These are phyloP conservation scores for Pollenia angustigena DNA, from an alignment of 2,888 invertebrate genomes.

Conservation along the genomic window DNA sequence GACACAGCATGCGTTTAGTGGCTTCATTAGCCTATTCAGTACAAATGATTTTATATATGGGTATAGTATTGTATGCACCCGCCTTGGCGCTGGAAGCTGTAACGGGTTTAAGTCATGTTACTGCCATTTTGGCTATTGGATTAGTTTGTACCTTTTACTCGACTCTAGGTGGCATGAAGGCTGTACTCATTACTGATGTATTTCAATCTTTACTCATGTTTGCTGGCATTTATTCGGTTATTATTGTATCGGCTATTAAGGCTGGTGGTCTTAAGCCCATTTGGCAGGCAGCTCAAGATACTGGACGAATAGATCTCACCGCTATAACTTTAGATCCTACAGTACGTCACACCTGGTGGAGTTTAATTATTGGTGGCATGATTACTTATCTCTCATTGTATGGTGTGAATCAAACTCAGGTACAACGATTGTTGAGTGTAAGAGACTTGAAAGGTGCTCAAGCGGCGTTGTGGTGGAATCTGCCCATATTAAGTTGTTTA, in stretches of 20 bases:
- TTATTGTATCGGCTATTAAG: constrained; percentile 88
- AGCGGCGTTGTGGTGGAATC: constrained; percentile 90
- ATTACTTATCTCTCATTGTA: constrained; percentile 93
- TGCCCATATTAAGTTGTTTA: constrained; percentile 90
- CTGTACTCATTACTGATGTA: constrained; percentile 94
- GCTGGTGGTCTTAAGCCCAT: constrained; percentile 90
- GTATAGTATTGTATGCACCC: constrained; percentile 97
- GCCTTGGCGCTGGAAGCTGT: constrained; percentile 95
- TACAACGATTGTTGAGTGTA: constrained; percentile 90
- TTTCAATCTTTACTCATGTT: constrained; percentile 95
- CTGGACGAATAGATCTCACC: constrained; percentile 88
- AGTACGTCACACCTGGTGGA: constrained; percentile 93
- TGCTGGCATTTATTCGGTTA: constrained; percentile 91
- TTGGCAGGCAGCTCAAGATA: constrained; percentile 88
- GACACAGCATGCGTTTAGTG: constrained; percentile 89
- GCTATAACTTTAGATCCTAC: constrained; percentile 92
- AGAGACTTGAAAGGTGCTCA: constrained; percentile 90
- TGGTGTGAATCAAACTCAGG: constrained; percentile 94
- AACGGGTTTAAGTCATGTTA: constrained; percentile 89
- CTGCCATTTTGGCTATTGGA: constrained; percentile 89
- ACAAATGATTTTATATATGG: constrained; percentile 96
- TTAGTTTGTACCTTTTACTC: constrained; percentile 94
- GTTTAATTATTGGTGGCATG: constrained; percentile 90
- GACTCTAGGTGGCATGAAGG: constrained; percentile 95
- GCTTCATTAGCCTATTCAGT: constrained; percentile 94